Evolutionary conservation across 2,113 vertebrate genomes (phyloP), one percentile per base, ranked within the genome.

Genomic region (Oxygymnocypris stewartii): DNA sequence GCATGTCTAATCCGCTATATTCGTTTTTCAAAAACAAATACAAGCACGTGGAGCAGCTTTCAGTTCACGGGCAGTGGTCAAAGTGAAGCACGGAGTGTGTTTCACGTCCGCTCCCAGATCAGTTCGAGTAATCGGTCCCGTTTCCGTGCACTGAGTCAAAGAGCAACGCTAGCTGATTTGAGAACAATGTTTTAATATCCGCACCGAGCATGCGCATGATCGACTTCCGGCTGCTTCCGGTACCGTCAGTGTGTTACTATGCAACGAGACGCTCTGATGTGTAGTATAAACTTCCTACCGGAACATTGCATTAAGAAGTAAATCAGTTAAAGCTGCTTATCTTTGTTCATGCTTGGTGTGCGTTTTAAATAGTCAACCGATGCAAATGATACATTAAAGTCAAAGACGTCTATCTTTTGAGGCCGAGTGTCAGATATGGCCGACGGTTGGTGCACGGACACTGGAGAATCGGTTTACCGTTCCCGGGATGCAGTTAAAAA

Each of bases 401-500:
- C 59, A 2, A 23, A 59, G 28, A 10, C 8, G 28, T 81, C 3
- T 37, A 23, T 51, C 12, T 28, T 57, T 74, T 57, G 49, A 57
- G 23, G 8, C 51, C 6, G 44, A n/a, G 75, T n/a, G 44, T 42
- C 2, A n/a, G 20, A 42, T 37, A 97, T 98, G 97, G 95, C 95
- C 85, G 95, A 95, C 0, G 49, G 65, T 0, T 96, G 96, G 93
- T 95, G 91, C 74, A 88, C 92, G 0, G 95, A 96, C 23, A 93
- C 88, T 0, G 96, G 95, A 4, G 96, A 95, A 23, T 95, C 95
- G 0, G 95, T 98, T 0, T 98, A 97, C 75, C 95, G 97, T 8
- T 95, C 97, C 51, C 91, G 95, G 35, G 97, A 97, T 90, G 95
- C 95, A 7, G 87, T 98, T 42, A 95, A 96, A 91, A 97, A 98